Evolutionary conservation across 1,140 invertebrate species (phyloP).

Genomic region (Drosophila nikananu): DNA sequence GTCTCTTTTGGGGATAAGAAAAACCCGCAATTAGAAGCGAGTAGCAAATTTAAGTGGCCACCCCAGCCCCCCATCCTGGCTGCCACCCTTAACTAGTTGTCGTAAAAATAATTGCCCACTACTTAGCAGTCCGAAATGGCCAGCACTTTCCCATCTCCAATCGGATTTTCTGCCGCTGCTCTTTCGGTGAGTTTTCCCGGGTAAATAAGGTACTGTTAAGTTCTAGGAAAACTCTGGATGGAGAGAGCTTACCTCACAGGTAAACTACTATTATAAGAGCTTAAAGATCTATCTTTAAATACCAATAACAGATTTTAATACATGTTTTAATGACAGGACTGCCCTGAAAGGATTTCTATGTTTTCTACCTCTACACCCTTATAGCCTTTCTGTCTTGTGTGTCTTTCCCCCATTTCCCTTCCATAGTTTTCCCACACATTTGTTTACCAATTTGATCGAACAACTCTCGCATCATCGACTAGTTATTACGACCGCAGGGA

Average conservation of each 20-base stretch:
- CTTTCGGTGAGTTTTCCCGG: background rate
- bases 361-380: no score
- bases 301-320: background rate
- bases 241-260: background rate
- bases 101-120: slow-evolving; percentile 84
- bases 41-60: slow-evolving; percentile 71
- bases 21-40: slow-evolving; percentile 69
- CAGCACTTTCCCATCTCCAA: slow-evolving; percentile 32
- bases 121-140: slow-evolving; percentile 75
- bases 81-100: slow-evolving; percentile 75
- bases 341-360: slow-evolving; percentile 7
- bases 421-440: slow-evolving; percentile 27
- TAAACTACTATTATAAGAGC: background rate
- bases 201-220: slow-evolving; percentile 2
- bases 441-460: slow-evolving; percentile 53
- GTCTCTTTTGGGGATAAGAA: slow-evolving; percentile 47
- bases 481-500: slow-evolving; percentile 64
- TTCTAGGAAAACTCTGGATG: background rate
- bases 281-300: background rate
- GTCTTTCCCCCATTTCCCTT: background rate
- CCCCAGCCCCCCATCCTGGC: slow-evolving; percentile 14
- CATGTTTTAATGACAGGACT: background rate
- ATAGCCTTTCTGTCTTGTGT: background rate
- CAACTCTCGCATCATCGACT: slow-evolving; percentile 45
- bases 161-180: slow-evolving; percentile 8